A percentile compares a stretch with the other conserved stretches of the same genome.
Evolutionary conservation across 2,888 invertebrate species (phyloP).

Genomic region (Clitarchus hookeri): DNA sequence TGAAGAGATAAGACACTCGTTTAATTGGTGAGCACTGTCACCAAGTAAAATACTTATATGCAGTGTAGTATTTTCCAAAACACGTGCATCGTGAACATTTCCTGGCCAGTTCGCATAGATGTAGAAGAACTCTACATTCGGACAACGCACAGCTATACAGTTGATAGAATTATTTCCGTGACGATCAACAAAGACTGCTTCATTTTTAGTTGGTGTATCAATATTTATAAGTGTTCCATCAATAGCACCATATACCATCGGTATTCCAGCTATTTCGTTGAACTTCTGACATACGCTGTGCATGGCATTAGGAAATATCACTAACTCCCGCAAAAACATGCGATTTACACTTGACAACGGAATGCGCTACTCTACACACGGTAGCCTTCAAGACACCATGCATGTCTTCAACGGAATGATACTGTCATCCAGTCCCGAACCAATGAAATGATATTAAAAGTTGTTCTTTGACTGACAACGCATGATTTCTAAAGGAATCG

Average conservation of each 20-base stretch:
- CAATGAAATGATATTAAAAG: background rate
- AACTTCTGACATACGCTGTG: background rate
- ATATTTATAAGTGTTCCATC: background rate
- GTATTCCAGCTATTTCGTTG: background rate
- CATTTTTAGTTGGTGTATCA: background rate
- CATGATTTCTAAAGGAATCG: too few relatives aligned
- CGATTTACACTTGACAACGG: background rate
- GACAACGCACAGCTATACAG: background rate
- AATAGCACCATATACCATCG: background rate
- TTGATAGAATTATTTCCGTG: background rate
- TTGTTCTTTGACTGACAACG: too few relatives aligned
- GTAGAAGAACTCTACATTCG: background rate
- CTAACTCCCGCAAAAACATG: background rate
- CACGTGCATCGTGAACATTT: background rate
- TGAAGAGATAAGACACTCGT: background rate
- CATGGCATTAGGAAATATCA: background rate
- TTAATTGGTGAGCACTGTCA: slow-evolving; percentile 21
- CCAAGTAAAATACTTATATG: background rate
- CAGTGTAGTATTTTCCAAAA: background rate
- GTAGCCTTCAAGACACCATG: background rate
- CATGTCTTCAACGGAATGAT: background rate
- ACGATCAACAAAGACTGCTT: background rate
- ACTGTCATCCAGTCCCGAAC: slow-evolving; percentile 5
- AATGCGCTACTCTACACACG: background rate
- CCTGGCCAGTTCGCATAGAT: background rate